These are phyloP conservation scores for Pachyseris speciosa DNA, from an alignment of 64 coral and sea anemone species.

Conservation along the genomic window DNA sequence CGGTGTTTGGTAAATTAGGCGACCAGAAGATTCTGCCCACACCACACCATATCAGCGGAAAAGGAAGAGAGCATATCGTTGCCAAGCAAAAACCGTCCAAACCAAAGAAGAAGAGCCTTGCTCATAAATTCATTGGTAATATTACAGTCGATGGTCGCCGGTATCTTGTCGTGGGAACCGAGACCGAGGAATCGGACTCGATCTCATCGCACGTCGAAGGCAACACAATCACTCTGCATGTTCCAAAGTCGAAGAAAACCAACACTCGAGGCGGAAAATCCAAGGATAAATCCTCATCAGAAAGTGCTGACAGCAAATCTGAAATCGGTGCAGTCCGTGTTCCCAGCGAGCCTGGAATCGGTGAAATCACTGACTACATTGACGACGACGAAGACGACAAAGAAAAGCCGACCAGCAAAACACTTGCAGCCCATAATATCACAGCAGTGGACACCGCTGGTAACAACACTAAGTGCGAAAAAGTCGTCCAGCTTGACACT, in stretches of 20 bases:
- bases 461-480: conserved; percentile 95
- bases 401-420: conserved; percentile 66
- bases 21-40: conserved; percentile 57
- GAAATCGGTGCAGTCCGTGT: conserved; percentile 11
- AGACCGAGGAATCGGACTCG: conserved; percentile 80
- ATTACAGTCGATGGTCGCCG: conserved; percentile 92
- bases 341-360: background rate
- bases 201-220: conserved; percentile 73
- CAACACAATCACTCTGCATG: conserved; percentile 79
- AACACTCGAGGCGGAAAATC: conserved; percentile 32
- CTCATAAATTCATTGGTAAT: conserved; percentile 94
- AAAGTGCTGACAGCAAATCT: conserved; percentile 25
- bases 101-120: background rate
- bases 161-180: conserved; percentile 90
- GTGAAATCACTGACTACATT: conserved; percentile 60
- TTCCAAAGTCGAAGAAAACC: conserved; percentile 61
- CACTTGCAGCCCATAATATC: conserved; percentile 83
- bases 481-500: conserved; percentile 95
- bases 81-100: conserved; percentile 9
- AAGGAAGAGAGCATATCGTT: conserved; percentile 64
- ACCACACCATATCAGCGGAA: conserved; percentile 36
- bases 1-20: conserved; percentile 89
- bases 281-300: conserved; percentile 5
- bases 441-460: conserved; percentile 58
- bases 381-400: conserved; percentile 54